Evolutionary conservation across 1,140 invertebrate genomes (phyloP).

Genomic region (Euglossa dilemma): DNA sequence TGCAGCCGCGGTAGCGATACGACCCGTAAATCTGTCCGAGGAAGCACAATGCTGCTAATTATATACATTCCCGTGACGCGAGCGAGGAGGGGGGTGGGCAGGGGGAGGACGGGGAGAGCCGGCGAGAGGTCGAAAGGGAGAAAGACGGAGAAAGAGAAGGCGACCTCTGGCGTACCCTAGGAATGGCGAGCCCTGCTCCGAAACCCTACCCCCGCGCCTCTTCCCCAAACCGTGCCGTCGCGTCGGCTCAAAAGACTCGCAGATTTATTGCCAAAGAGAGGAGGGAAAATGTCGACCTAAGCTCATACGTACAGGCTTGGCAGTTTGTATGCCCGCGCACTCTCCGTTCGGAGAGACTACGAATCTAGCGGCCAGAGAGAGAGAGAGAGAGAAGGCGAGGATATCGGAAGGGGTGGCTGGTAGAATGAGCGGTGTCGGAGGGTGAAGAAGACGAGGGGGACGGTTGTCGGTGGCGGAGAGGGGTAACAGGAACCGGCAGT

Average conservation of each 20-base stretch:
- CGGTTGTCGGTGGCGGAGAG: conserved; percentile 47
- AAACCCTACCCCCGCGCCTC: conserved; percentile 59
- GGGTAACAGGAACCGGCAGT: conserved; percentile 67
- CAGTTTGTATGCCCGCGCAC: conserved; percentile 79
- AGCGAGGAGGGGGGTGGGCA: conserved; percentile 50
- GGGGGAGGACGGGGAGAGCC: conserved; percentile 43
- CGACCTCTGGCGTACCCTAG: conserved; percentile 64
- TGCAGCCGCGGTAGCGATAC: conserved; percentile 81
- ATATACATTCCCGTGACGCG: conserved; percentile 81
- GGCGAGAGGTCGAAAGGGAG: conserved; percentile 52
- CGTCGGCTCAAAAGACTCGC: conserved; percentile 80
- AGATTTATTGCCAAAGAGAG: conserved; percentile 82
- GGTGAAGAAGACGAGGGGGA: conserved; percentile 48
- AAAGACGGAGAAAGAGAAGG: conserved; percentile 59
- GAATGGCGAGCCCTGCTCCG: conserved; percentile 53
- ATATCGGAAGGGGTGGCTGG: conserved; percentile 70
- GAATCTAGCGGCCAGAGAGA: conserved; percentile 43
- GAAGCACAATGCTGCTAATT: conserved; percentile 82
- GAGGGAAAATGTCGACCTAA: conserved; percentile 83
- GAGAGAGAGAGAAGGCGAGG: conserved; percentile 51
- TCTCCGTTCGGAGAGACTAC: conserved; percentile 60
- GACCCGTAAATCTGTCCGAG: conserved; percentile 82
- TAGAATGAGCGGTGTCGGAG: conserved; percentile 62
- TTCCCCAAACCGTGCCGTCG: conserved; percentile 62
- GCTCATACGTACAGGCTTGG: conserved; percentile 81